phyloP scores from a whole-genome alignment of 1,140 invertebrate genomes.

The Heliconius nattereri region DNA sequence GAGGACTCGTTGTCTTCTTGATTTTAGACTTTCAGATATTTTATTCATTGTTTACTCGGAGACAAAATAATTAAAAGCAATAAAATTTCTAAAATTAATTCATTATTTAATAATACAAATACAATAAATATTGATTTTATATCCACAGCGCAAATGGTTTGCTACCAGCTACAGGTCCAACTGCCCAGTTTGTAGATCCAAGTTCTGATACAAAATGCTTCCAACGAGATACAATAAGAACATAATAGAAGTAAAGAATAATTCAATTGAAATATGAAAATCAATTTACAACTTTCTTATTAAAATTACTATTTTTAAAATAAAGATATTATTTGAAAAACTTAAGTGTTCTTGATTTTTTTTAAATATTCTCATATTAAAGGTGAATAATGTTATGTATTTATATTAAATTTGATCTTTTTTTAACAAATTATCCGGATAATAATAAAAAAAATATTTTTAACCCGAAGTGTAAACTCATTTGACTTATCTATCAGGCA shows the following conservation, averaged over 20 bases:
- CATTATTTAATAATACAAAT: too few species aligned
- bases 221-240: neutral
- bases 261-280: neutral
- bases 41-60: too few species aligned
- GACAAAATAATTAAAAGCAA: too few species aligned
- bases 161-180: slow-evolving; percentile 52
- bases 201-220: slow-evolving; percentile 43
- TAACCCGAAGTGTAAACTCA: too few species aligned
- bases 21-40: too few species aligned
- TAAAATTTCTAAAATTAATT: too few species aligned
- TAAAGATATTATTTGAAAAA: neutral
- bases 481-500: too few species aligned
- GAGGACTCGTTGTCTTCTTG: too few species aligned
- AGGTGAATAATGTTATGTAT: too few species aligned
- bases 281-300: neutral
- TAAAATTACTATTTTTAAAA: neutral
- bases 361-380: neutral
- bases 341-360: neutral
- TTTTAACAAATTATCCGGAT: too few species aligned
- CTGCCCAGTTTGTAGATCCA: slow-evolving; percentile 61
- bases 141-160: slow-evolving; percentile 63
- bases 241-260: neutral
- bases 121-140: neutral
- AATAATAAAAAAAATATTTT: too few species aligned
- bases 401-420: too few species aligned